phyloP scores from a whole-genome alignment of 2,797 vertebrate species.

The Oreochromis mossambicus region DNA sequence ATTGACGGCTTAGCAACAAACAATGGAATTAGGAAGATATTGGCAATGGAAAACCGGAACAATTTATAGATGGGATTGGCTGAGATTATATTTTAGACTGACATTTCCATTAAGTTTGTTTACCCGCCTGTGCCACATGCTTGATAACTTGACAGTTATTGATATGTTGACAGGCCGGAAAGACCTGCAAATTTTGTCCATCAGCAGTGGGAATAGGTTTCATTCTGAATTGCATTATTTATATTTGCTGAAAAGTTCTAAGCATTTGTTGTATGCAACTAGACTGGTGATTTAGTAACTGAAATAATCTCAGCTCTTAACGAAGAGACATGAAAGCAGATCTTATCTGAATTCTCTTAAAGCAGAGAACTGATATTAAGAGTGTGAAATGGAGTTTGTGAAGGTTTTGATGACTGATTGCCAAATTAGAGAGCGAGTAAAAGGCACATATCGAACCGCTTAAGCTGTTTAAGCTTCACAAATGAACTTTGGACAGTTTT shows the following conservation, averaged over 20 bases:
- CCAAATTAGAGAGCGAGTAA: neutral
- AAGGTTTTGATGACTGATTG: neutral
- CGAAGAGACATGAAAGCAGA: neutral
- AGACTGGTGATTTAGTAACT: neutral
- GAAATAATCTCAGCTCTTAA: neutral
- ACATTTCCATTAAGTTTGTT: constrained; percentile 53
- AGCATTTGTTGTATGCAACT: neutral
- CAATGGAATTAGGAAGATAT: constrained; percentile 42
- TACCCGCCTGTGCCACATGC: constrained; percentile 12
- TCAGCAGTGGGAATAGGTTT: neutral
- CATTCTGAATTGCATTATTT: neutral
- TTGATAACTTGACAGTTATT: constrained; percentile 39
- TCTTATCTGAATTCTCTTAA: neutral
- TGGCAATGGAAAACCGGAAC: neutral
- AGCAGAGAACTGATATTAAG: neutral
- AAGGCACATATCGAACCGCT: neutral
- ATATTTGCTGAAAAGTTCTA: neutral
- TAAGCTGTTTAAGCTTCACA: neutral
- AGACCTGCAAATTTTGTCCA: constrained; percentile 5
- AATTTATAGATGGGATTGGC: constrained; percentile 18
- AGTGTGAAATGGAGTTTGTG: neutral
- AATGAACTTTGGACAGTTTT: neutral
- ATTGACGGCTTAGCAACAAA: constrained; percentile 26
- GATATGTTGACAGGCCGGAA: constrained; percentile 44
- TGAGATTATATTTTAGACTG: constrained; percentile 34